Conservation (phyloP, 2,888 invertebrate species). For the Troglohyphantes excavatus region DNA sequence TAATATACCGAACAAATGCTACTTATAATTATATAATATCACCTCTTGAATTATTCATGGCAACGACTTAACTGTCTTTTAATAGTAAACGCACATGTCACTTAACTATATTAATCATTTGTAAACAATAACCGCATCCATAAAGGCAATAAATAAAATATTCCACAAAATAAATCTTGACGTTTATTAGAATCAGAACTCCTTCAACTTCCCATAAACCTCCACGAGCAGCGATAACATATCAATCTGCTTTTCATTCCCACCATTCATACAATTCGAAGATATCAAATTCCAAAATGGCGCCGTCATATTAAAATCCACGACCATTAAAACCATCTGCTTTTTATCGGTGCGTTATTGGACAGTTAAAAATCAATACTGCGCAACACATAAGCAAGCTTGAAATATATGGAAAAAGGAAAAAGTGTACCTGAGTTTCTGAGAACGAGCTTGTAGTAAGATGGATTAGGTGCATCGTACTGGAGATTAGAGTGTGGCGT, state of each 20-base stretch:
- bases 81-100: background rate
- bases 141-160: background rate
- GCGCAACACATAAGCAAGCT: background rate
- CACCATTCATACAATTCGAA: background rate
- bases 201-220: background rate
- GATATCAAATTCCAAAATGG: background rate
- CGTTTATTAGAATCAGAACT: background rate
- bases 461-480: slow-evolving; percentile 36
- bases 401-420: background rate
- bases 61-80: too few species aligned
- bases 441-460: slow-evolving; percentile 13
- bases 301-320: background rate
- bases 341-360: slow-evolving; percentile 1
- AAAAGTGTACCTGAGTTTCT: background rate
- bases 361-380: background rate
- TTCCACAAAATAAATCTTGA: background rate
- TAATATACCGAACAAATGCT: too few species aligned
- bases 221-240: background rate
- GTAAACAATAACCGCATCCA: background rate
- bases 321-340: background rate
- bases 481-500: slow-evolving; percentile 41
- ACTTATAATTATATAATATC: too few species aligned
- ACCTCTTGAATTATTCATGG: too few species aligned
- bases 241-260: background rate
- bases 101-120: background rate